phyloP scores from a whole-genome alignment of 1,140 invertebrate genomes.

The Helicoverpa armigera region DNA sequence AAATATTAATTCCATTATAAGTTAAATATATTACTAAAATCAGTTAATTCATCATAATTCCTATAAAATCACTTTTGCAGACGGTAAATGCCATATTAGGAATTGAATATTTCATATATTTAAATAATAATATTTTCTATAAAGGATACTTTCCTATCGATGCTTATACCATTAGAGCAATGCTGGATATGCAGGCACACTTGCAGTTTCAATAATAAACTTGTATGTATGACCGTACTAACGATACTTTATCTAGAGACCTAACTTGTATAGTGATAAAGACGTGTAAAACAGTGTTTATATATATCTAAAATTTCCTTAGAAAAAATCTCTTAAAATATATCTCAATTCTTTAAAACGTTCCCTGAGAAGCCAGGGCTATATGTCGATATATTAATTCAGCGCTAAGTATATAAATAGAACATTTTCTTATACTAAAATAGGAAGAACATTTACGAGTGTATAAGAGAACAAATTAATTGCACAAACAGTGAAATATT shows the following conservation, averaged over 20 bases:
- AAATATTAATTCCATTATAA: slow-evolving; percentile 68
- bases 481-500: slow-evolving; percentile 78
- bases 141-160: slow-evolving; percentile 57
- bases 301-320: slow-evolving; percentile 81
- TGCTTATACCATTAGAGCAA: slow-evolving; percentile 68
- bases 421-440: slow-evolving; percentile 80
- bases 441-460: slow-evolving; percentile 83
- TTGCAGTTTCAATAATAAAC: slow-evolving; percentile 66
- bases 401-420: slow-evolving; percentile 78
- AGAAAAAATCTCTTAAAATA: slow-evolving; percentile 86
- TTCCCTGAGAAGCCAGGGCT: slow-evolving; percentile 61
- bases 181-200: slow-evolving; percentile 76
- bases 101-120: slow-evolving; percentile 80
- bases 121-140: slow-evolving; percentile 76
- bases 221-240: slow-evolving; percentile 63
- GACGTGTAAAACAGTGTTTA: slow-evolving; percentile 82
- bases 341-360: slow-evolving; percentile 82
- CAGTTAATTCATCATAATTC: slow-evolving; percentile 67
- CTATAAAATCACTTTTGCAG: slow-evolving; percentile 83
- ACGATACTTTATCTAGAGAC: slow-evolving; percentile 67
- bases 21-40: slow-evolving; percentile 75
- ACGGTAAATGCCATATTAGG: slow-evolving; percentile 86
- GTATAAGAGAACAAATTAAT: slow-evolving; percentile 81
- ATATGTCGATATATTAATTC: slow-evolving; percentile 72
- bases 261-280: slow-evolving; percentile 79